These are phyloP conservation scores for Neoniphon sammara DNA, from an alignment of 2,797 vertebrate species.

Conservation along the genomic window DNA sequence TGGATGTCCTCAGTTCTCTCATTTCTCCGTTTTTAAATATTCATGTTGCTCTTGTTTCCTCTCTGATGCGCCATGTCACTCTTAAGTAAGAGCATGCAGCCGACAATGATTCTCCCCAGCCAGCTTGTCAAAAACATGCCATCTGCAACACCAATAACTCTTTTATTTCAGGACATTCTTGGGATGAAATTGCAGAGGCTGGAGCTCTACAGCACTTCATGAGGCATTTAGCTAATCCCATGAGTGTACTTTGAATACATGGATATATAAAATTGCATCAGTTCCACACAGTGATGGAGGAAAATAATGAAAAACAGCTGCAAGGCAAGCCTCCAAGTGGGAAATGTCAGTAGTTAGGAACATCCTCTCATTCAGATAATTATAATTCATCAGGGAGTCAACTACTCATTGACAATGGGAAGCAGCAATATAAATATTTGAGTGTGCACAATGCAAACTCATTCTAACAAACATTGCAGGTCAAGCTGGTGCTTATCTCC, in stretches of 20 bases:
- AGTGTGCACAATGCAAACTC: constrained; percentile 38
- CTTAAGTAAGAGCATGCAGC: too few relatives aligned
- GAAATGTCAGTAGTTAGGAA: constrained; percentile 52
- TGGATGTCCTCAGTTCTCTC: neutral
- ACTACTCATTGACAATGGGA: neutral
- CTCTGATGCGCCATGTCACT: too few relatives aligned
- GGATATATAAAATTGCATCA: constrained; percentile 22
- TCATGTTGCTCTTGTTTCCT: neutral
- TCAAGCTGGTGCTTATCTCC: constrained; percentile 1
- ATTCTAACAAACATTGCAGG: constrained; percentile 11
- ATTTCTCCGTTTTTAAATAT: neutral
- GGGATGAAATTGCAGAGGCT: neutral
- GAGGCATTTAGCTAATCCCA: neutral
- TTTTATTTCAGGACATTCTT: neutral
- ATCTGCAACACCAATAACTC: neutral
- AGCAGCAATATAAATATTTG: constrained; percentile 39
- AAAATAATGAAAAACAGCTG: constrained; percentile 38
- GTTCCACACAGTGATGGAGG: constrained; percentile 3
- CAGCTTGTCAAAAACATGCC: neutral
- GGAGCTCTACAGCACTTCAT: constrained; percentile 4
- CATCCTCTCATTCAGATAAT: constrained; percentile 17
- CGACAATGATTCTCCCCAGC: neutral
- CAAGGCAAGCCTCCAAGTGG: neutral
- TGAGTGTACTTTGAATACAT: constrained; percentile 21
- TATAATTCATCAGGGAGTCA: constrained; percentile 42